These are phyloP conservation scores for Chelon auratus DNA, from an alignment of 2,797 vertebrate genomes.

Conservation along the genomic window DNA sequence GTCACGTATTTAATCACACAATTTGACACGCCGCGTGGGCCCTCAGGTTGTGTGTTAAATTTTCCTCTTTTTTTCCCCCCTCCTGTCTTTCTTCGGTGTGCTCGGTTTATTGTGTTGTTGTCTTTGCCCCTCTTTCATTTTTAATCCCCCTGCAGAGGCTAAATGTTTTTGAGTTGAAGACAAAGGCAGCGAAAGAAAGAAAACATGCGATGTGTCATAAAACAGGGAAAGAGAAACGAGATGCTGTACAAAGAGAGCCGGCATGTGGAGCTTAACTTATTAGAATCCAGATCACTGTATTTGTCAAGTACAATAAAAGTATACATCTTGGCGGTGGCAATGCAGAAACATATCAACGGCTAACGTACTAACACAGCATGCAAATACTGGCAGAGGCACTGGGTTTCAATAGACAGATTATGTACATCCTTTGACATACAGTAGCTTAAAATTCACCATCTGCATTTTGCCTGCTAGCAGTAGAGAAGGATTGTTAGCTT, in stretches of 20 bases:
- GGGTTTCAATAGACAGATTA: slow-evolving; percentile 50
- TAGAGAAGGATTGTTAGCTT: slow-evolving; percentile 20
- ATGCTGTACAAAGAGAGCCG: slow-evolving; percentile 42
- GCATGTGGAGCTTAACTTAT: slow-evolving; percentile 49
- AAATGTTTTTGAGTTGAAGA: slow-evolving; percentile 73
- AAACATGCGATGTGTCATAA: slow-evolving; percentile 62
- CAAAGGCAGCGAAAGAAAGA: slow-evolving; percentile 60
- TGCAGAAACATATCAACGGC: slow-evolving; percentile 27
- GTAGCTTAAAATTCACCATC: slow-evolving; percentile 11
- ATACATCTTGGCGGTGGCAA: slow-evolving; percentile 15
- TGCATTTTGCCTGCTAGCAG: slow-evolving; percentile 25
- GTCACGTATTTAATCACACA: slow-evolving; percentile 86
- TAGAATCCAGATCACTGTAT: slow-evolving; percentile 50
- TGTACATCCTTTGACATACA: slow-evolving; percentile 37
- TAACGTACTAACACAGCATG: neutral
- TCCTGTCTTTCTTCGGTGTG: slow-evolving; percentile 46
- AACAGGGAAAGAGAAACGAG: slow-evolving; percentile 50
- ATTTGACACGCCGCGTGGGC: slow-evolving; percentile 79
- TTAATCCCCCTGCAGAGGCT: slow-evolving; percentile 77
- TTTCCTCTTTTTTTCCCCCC: slow-evolving; percentile 19
- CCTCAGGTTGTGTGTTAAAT: slow-evolving; percentile 81
- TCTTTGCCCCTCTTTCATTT: slow-evolving; percentile 77
- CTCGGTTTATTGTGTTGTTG: slow-evolving; percentile 74
- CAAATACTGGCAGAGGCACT: slow-evolving; percentile 1
- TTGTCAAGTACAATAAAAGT: slow-evolving; percentile 54